phyloP scores from a whole-genome alignment of 2,113 vertebrate genomes.

The Noctilio leporinus region DNA sequence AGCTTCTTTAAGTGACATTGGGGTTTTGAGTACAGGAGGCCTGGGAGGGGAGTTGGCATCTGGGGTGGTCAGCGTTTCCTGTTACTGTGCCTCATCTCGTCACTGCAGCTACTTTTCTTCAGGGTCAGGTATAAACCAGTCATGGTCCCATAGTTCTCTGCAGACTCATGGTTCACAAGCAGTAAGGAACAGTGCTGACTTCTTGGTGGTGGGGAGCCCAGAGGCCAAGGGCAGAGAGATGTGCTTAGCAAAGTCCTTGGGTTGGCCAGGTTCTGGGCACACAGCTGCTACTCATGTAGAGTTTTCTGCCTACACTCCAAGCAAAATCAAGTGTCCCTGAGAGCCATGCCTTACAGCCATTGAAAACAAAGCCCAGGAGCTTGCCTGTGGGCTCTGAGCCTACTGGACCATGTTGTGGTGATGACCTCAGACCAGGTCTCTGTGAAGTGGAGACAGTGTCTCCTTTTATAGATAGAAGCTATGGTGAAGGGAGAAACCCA shows the following conservation, averaged over 20 bases:
- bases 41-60: not conserved
- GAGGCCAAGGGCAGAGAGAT: not conserved
- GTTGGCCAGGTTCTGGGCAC: not conserved
- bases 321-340: not conserved
- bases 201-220: no score
- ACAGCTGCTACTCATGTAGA: not conserved
- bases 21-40: not conserved
- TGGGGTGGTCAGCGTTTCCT: not conserved
- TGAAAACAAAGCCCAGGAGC: not conserved
- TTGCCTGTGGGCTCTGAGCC: not conserved
- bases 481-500: not conserved
- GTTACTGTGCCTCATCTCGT: not conserved
- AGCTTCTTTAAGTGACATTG: not conserved
- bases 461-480: not conserved
- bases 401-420: not conserved
- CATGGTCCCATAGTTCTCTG: not conserved
- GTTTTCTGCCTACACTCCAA: not conserved
- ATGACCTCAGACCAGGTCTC: not conserved
- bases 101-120: not conserved
- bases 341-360: not conserved
- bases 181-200: not conserved
- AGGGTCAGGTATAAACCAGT: no score
- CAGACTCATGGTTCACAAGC: not conserved
- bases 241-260: no score
- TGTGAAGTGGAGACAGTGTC: no score